These are phyloP conservation scores for Adoxophyes honmai DNA, from an alignment of 1,140 invertebrate species.

Conservation along the genomic window DNA sequence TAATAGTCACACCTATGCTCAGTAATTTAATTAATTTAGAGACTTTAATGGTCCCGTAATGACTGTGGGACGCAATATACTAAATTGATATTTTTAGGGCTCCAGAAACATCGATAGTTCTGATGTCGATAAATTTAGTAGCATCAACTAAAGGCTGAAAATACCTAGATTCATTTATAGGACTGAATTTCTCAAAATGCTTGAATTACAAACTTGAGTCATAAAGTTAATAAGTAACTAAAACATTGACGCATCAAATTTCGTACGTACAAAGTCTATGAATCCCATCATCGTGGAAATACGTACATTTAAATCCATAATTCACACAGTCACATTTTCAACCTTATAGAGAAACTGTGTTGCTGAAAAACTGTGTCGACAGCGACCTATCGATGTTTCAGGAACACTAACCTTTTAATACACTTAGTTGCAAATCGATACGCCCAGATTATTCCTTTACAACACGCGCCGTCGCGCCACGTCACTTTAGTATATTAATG, in stretches of 20 bases:
- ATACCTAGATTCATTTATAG: too few species aligned
- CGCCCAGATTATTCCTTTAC: slow-evolving; percentile 3
- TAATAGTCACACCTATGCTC: background rate
- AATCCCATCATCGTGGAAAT: too few species aligned
- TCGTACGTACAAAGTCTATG: too few species aligned
- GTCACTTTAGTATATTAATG: slow-evolving; percentile 9
- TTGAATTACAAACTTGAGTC: too few species aligned
- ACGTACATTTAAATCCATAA: too few species aligned
- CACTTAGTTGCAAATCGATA: slow-evolving; percentile 15
- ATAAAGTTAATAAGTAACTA: too few species aligned
- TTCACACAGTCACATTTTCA: too few species aligned
- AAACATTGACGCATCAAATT: too few species aligned
- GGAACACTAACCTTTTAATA: slow-evolving; percentile 4
- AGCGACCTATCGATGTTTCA: slow-evolving; percentile 5
- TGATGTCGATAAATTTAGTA: background rate
- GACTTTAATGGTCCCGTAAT: background rate
- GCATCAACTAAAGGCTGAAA: background rate
- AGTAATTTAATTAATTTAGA: background rate
- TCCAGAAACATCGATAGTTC: background rate
- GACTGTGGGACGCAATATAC: background rate
- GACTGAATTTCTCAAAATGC: too few species aligned
- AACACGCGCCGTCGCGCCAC: background rate
- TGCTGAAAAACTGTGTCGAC: too few species aligned
- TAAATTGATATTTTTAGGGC: slow-evolving; percentile 6
- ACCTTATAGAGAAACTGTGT: too few species aligned